A percentile compares a stretch with the other conserved stretches of the same genome.
phyloP scores from a whole-genome alignment of 2,888 invertebrate genomes.

The Polydrusus tereticollis region DNA sequence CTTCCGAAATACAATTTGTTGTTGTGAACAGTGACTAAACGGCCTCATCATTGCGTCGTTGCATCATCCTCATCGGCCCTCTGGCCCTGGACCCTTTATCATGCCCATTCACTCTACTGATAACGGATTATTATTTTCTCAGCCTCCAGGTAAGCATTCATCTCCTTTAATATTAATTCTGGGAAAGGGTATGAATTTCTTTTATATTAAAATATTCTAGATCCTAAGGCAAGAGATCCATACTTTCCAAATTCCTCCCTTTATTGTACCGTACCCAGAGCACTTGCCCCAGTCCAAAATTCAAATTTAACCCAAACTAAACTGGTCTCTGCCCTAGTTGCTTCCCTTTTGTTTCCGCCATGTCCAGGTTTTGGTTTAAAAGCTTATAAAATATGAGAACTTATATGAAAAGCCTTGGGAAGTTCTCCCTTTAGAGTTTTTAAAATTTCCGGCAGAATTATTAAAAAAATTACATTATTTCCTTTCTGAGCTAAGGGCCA shows the following conservation, averaged over 20 bases:
- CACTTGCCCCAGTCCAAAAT: no score
- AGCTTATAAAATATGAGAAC: constrained; percentile 51
- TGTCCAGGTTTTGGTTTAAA: not conserved
- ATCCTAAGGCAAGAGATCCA: no score
- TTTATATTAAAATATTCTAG: not conserved
- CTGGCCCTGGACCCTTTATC: constrained; percentile 57
- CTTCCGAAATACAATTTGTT: constrained; percentile 40
- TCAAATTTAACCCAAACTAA: no score
- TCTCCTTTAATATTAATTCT: not conserved
- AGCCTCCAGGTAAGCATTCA: constrained; percentile 62
- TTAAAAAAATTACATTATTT: not conserved
- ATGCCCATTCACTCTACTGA: constrained; percentile 64
- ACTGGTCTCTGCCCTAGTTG: no score
- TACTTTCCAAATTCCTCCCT: no score
- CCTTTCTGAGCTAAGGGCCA: no score
- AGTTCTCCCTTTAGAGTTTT: constrained; percentile 54
- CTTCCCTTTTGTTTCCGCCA: not conserved
- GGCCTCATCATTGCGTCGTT: constrained; percentile 62
- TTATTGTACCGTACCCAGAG: no score
- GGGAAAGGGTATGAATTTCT: not conserved
- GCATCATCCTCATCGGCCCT: constrained; percentile 53
- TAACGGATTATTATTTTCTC: constrained; percentile 66
- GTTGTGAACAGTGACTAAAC: constrained; percentile 53
- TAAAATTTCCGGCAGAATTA: not conserved
- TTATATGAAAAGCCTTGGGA: constrained; percentile 58